Evolutionary conservation across 2,113 vertebrate species (phyloP).

Genomic region (Todiramphus chloris): DNA sequence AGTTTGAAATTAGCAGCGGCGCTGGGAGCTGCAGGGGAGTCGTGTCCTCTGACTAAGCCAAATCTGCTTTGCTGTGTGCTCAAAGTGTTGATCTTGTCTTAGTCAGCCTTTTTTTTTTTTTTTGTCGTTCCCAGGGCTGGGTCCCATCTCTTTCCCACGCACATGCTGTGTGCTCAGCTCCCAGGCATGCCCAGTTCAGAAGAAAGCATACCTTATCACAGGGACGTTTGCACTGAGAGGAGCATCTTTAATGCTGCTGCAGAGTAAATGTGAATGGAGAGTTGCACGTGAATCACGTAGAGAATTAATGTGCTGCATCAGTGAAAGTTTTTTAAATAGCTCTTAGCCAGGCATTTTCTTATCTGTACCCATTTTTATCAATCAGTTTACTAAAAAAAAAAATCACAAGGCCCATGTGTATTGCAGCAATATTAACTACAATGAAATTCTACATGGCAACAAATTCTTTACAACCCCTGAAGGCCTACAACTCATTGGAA

Average conservation of each 20-base stretch:
- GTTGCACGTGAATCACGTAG: background rate
- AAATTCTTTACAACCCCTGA: background rate
- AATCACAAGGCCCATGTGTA: background rate
- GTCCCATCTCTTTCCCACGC: background rate
- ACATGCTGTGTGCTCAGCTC: background rate
- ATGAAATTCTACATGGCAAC: background rate
- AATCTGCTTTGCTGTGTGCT: background rate
- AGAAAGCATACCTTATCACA: background rate
- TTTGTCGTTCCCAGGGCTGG: background rate
- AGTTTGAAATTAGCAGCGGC: background rate
- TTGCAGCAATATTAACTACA: background rate
- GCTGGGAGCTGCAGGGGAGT: background rate
- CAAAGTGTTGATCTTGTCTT: background rate
- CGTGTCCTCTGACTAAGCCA: background rate
- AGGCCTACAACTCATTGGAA: background rate
- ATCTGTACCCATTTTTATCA: background rate
- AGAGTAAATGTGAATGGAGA: background rate
- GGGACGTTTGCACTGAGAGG: background rate
- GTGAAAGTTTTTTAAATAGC: background rate
- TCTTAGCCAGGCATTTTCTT: slow-evolving; percentile 6
- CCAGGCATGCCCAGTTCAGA: background rate
- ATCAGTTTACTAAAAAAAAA: background rate
- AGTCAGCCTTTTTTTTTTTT: slow-evolving; percentile 27
- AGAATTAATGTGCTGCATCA: background rate
- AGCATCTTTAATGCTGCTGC: background rate